Conservation (phyloP, 1,140 invertebrate genomes). For the Yoshiicerus persimilis region DNA sequence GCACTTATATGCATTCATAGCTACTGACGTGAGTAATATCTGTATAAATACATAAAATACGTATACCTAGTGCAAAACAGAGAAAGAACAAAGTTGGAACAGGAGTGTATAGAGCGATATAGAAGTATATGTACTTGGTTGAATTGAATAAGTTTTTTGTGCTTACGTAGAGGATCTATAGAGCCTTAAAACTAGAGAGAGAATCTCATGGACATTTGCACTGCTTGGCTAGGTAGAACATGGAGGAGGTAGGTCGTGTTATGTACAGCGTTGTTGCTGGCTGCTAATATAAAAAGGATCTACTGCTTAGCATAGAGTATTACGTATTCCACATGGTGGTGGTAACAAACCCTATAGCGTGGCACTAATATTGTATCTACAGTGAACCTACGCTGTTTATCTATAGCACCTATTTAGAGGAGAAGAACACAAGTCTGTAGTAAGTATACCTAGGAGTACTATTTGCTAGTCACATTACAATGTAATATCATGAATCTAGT, state of each 20-base stretch:
- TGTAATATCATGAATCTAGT: no score
- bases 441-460: neutral
- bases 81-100: no score
- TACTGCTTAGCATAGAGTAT: no score
- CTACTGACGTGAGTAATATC: neutral
- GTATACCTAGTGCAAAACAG: no score
- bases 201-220: slow-evolving; percentile 2
- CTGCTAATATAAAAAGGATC: neutral
- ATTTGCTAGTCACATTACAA: no score
- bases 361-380: neutral
- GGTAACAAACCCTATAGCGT: neutral
- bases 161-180: neutral
- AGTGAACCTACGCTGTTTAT: no score
- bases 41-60: neutral
- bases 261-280: neutral
- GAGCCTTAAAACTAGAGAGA: neutral
- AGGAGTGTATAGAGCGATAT: no score
- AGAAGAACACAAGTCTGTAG: no score
- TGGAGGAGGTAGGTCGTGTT: neutral
- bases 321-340: no score
- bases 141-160: neutral
- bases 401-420: no score
- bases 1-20: neutral
- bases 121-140: neutral
- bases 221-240: neutral